Percentiles rank a stretch among this genome's conserved stretches.
Conservation (phyloP, 2,797 vertebrate genomes). For the Acipenser oxyrinchus region DNA sequence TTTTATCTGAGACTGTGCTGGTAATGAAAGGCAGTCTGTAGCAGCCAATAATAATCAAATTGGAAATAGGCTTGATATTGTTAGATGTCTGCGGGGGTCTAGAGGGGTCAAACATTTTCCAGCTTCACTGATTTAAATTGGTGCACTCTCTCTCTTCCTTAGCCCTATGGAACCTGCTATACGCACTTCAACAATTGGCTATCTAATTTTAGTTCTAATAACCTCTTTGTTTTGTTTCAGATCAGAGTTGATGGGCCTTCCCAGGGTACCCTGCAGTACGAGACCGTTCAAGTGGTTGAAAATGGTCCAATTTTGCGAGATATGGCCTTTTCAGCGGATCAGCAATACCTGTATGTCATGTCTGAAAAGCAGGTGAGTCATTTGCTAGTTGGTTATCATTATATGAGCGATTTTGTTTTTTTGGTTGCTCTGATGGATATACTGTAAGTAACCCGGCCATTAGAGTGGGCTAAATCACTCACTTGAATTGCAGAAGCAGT, state of each 20-base stretch:
- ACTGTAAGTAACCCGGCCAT: neutral
- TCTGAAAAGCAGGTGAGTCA: conserved; percentile 85
- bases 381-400: neutral
- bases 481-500: neutral
- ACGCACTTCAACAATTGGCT: neutral
- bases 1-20: neutral
- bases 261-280: conserved; percentile 78
- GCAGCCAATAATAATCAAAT: neutral
- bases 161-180: neutral
- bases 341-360: conserved; percentile 91
- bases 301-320: conserved; percentile 79
- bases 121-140: neutral
- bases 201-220: neutral
- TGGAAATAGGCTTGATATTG: neutral
- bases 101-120: neutral
- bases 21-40: neutral
- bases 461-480: neutral
- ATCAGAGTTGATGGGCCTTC: conserved; percentile 85
- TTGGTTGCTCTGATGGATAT: conserved; percentile 19
- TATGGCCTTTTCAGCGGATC: conserved; percentile 89
- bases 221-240: conserved; percentile 43
- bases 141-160: neutral
- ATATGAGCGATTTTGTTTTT: conserved; percentile 15
- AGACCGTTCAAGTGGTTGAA: conserved; percentile 85
- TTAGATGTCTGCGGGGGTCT: neutral